phyloP scores from a whole-genome alignment of 2,113 vertebrate species.

The Ictalurus furcatus region DNA sequence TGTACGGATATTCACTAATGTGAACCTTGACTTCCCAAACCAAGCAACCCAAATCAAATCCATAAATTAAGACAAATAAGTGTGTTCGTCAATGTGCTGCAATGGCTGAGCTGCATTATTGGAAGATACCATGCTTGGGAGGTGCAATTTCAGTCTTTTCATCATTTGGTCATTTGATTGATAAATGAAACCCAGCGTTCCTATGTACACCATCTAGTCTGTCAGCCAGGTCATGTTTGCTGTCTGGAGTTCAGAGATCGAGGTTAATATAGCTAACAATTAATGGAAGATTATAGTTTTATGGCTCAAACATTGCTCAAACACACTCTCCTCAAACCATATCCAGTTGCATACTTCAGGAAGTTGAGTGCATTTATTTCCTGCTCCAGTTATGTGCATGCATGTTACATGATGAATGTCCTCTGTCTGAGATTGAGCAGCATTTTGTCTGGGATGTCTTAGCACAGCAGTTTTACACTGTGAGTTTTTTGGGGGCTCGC shows the following conservation, averaged over 20 bases:
- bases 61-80: neutral
- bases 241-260: neutral
- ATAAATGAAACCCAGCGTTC: neutral
- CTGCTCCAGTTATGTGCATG: neutral
- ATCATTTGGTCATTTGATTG: neutral
- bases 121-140: neutral
- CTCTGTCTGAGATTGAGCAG: neutral
- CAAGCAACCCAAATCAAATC: neutral
- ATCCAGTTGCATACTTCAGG: neutral
- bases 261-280: neutral
- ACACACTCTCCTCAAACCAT: neutral
- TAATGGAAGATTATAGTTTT: neutral
- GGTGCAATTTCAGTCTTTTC: neutral
- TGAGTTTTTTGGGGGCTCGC: neutral
- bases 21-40: neutral
- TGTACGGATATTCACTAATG: neutral
- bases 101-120: neutral
- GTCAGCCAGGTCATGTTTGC: neutral
- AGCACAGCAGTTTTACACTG: neutral
- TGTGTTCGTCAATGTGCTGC: neutral
- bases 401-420: neutral
- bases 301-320: neutral
- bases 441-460: neutral
- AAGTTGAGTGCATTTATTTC: slow-evolving; percentile 4
- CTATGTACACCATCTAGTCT: neutral